Evolutionary conservation across 2,113 vertebrate genomes (phyloP).

Genomic region (Cyprinodon brontotheroides): DNA sequence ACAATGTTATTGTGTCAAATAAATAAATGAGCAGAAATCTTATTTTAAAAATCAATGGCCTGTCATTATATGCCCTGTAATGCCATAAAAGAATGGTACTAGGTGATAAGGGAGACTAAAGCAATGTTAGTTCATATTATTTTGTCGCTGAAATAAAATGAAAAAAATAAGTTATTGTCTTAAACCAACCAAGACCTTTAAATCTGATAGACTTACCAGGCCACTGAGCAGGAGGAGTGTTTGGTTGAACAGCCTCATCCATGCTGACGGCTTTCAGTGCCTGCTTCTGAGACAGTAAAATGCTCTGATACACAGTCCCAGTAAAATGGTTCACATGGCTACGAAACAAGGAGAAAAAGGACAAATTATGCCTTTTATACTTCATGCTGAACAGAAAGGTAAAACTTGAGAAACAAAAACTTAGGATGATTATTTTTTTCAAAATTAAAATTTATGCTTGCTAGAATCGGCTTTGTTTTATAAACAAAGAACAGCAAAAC

Average conservation of each 20-base stretch:
- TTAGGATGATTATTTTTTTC: constrained; percentile 11
- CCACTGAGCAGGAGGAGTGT: constrained; percentile 94
- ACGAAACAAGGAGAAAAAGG: constrained; percentile 40
- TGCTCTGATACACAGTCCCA: constrained; percentile 92
- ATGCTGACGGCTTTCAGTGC: constrained; percentile 83
- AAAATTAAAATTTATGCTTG: constrained; percentile 3
- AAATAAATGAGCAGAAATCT: no score
- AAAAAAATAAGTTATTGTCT: neutral
- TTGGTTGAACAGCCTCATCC: constrained; percentile 89
- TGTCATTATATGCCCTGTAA: neutral
- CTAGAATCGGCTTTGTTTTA: constrained; percentile 1
- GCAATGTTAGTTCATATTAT: no score
- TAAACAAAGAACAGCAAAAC: constrained; percentile 13
- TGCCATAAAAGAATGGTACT: neutral
- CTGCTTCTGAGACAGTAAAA: constrained; percentile 86
- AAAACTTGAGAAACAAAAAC: neutral
- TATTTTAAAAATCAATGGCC: no score
- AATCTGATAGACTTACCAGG: constrained; percentile 83
- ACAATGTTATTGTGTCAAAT: no score
- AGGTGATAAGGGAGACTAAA: neutral
- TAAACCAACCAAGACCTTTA: neutral
- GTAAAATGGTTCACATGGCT: constrained; percentile 95
- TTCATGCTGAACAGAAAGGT: constrained; percentile 15
- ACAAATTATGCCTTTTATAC: constrained; percentile 24
- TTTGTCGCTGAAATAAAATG: neutral